Evolutionary conservation across 1,140 invertebrate species (phyloP), one percentile per base, ranked within the genome.

Genomic region (Pomacea maculata): DNA sequence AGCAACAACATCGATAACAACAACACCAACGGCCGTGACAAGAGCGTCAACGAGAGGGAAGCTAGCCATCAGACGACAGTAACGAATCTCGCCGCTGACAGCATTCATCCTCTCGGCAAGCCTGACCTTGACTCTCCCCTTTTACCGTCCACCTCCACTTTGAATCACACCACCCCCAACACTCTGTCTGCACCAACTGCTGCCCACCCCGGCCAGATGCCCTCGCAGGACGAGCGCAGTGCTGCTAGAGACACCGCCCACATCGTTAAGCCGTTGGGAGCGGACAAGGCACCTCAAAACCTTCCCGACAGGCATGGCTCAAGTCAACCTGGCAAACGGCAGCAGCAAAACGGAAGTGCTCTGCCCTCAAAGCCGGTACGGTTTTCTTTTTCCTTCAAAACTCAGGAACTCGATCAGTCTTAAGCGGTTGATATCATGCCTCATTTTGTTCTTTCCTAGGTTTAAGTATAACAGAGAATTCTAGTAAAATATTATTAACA

Each of bases 331-430:
- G 25, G 45, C 14, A 55, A 7, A 11, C 45, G n/a, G 57, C 73
- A 75, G 54, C 74, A 75, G 19, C 74, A 75, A 11, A 75, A 75
- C 61, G 74, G 74, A 57, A 63, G 57, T 29, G 17, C 6, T 55
- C 55, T 64, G 19, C 10, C 64, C 11, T 25, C 55, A 63, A 61
- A 34, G 17, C 55, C 29, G 55, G 74, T 61, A 61, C 57, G 1
- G 57, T 61, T 11, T 61, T 17, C 15, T 61, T 11, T 61, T 61
- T 17, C 8, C 57, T 61, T 61, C 15, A 61, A 14, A 61, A 6
- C 34, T 45, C 34, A 6, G 34, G 1, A 45, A 45, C 34, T 45
- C 34, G 34, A 45, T 45, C 34, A 45, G 34, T 6, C 34, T 45
- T 45, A 2, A 45, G 34, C 34, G 3, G 34, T 45, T 45, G 34